Conservation (phyloP, 2,888 invertebrate genomes). For the Lucinisca nassula region DNA sequence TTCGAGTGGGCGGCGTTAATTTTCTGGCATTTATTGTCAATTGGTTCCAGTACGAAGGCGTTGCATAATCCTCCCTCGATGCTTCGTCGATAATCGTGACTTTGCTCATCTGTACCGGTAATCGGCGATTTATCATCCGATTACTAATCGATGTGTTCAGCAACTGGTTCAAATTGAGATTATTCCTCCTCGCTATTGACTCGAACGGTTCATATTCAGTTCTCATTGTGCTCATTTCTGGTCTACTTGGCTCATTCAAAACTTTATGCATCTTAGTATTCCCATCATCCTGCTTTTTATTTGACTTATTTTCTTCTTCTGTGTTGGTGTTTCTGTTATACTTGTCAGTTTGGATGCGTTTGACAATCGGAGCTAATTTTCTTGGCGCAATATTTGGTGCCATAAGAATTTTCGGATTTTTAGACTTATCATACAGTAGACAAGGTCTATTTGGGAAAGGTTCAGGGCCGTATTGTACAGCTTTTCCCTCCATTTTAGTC, state of each 20-base stretch:
- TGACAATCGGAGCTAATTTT: slow-evolving; percentile 74
- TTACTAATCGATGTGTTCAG: slow-evolving; percentile 55
- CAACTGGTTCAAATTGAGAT: slow-evolving; percentile 68
- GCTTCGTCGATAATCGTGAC: slow-evolving; percentile 63
- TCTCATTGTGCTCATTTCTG: slow-evolving; percentile 69
- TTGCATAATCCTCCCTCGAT: not conserved
- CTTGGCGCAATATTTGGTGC: slow-evolving; percentile 61
- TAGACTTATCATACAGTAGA: slow-evolving; percentile 57
- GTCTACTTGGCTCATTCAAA: slow-evolving; percentile 11
- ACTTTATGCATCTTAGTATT: not conserved
- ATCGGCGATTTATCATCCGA: slow-evolving; percentile 17
- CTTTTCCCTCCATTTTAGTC: slow-evolving; percentile 57
- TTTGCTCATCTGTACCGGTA: slow-evolving; percentile 52
- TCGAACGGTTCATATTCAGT: slow-evolving; percentile 81
- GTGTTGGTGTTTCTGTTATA: slow-evolving; percentile 16
- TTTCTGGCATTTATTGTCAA: not conserved
- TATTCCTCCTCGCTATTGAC: slow-evolving; percentile 76
- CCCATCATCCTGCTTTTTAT: too few relatives aligned
- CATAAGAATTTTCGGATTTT: slow-evolving; percentile 50
- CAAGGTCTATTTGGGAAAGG: slow-evolving; percentile 71
- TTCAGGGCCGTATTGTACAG: slow-evolving; percentile 63
- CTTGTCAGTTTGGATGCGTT: slow-evolving; percentile 47
- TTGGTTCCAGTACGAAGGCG: not conserved
- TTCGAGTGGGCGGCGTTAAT: not conserved
- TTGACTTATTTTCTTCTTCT: not conserved